Evolutionary conservation across 2,888 invertebrate species (phyloP).

Genomic region (Emmelina monodactyla): DNA sequence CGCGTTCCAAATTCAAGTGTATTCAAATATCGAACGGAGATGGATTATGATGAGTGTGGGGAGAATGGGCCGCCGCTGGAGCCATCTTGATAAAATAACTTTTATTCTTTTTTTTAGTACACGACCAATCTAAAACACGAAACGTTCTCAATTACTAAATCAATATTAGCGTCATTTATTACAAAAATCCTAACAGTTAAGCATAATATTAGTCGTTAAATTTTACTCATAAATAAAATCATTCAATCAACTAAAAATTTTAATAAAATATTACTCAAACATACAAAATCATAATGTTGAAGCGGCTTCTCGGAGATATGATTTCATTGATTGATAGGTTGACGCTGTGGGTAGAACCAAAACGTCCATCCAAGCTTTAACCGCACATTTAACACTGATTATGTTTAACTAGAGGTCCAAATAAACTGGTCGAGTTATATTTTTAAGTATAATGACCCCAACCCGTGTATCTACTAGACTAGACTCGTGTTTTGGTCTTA

Average conservation of each 20-base stretch:
- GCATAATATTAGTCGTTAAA: too few relatives aligned
- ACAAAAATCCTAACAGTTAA: too few relatives aligned
- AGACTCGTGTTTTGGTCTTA: constrained; percentile 52
- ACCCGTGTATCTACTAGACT: constrained; percentile 32
- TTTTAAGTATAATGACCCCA: constrained; percentile 57
- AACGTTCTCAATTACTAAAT: too few relatives aligned
- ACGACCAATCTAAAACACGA: too few relatives aligned
- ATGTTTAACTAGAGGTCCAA: constrained; percentile 6
- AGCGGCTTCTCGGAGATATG: constrained; percentile 47
- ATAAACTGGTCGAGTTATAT: constrained; percentile 13
- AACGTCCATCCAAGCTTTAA: constrained; percentile 23
- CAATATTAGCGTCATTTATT: too few relatives aligned
- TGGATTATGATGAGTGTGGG: constrained; percentile 46
- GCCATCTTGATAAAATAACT: constrained; percentile 36
- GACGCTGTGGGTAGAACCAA: constrained; percentile 40
- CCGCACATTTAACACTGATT: constrained; percentile 14
- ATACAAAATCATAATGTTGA: constrained; percentile 58
- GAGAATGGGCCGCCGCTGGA: constrained; percentile 36
- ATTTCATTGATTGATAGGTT: constrained; percentile 66
- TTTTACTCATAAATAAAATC: constrained; percentile 33
- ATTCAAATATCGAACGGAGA: constrained; percentile 62
- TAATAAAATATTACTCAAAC: constrained; percentile 61
- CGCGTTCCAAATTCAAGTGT: constrained; percentile 59
- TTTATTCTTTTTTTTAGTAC: constrained; percentile 23
- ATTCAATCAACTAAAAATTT: constrained; percentile 60